Percentiles rank a stretch among this genome's conserved stretches.
Conservation (phyloP, 2,113 vertebrate genomes). For the Sitta europaea region DNA sequence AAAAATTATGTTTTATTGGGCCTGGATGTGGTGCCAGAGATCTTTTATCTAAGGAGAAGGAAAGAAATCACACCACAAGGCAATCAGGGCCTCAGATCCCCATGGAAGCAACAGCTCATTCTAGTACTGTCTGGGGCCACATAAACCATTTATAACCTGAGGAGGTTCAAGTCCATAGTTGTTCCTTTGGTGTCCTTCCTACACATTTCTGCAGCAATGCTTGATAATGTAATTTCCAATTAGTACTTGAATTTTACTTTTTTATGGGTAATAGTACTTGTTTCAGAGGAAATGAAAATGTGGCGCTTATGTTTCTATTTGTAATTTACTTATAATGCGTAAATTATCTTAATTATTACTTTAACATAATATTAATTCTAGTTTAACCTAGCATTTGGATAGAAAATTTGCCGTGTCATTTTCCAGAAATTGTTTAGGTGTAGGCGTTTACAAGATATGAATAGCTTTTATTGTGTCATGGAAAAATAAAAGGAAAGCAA, state of each 20-base stretch:
- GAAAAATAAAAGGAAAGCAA: neutral
- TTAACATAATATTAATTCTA: neutral
- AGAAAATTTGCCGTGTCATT: neutral
- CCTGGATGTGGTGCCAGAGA: neutral
- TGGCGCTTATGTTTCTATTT: accelerated
- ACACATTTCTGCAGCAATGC: neutral
- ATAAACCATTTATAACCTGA: neutral
- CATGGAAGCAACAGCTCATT: accelerated
- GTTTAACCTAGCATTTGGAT: neutral
- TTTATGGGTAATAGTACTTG: neutral
- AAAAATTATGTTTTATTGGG: neutral
- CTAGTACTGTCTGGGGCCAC: neutral
- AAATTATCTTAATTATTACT: neutral
- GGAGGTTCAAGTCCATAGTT: neutral
- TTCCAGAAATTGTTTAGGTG: neutral
- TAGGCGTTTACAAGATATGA: neutral
- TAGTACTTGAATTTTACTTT: neutral
- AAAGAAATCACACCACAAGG: neutral
- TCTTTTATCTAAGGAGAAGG: neutral
- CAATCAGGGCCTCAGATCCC: neutral
- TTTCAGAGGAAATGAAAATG: neutral
- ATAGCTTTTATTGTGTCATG: neutral
- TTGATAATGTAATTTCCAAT: neutral
- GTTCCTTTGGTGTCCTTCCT: neutral
- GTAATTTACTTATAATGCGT: neutral